Evolutionary conservation across 2,797 vertebrate species (phyloP).

Genomic region (Astyanax mexicanus): DNA sequence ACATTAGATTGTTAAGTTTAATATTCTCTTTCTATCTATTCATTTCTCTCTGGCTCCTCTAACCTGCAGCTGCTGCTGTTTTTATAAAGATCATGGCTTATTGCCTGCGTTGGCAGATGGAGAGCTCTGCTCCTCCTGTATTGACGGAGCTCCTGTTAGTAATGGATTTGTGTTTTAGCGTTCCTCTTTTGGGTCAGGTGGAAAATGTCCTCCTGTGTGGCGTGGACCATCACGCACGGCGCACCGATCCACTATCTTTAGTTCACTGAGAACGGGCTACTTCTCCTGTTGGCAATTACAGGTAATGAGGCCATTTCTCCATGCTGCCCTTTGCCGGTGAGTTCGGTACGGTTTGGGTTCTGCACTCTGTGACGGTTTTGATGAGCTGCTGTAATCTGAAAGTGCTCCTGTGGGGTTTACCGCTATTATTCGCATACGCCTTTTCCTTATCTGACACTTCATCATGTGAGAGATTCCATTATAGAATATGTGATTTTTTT

Average conservation of each 20-base stretch:
- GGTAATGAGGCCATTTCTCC: constrained; percentile 28
- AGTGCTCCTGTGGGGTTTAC: background rate
- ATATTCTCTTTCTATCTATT: too few relatives aligned
- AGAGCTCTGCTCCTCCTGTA: background rate
- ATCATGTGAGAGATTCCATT: background rate
- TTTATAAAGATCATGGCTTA: background rate
- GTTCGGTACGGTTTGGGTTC: background rate
- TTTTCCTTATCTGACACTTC: background rate
- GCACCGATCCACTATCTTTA: constrained; percentile 49
- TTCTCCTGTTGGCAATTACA: constrained; percentile 48
- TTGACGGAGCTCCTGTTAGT: background rate
- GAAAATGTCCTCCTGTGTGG: constrained; percentile 17
- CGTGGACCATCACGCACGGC: constrained; percentile 39
- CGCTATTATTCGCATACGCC: background rate
- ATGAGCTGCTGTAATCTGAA: background rate
- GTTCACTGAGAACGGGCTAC: constrained; percentile 37
- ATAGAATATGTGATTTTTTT: background rate
- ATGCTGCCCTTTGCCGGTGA: background rate
- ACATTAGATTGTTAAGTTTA: too few relatives aligned
- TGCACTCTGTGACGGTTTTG: background rate
- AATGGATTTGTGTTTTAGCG: constrained; percentile 30
- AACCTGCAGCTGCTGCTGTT: too few relatives aligned
- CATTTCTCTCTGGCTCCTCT: too few relatives aligned
- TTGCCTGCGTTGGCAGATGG: background rate
- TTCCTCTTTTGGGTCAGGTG: constrained; percentile 32